Evolutionary conservation across 1,140 invertebrate species (phyloP), one percentile per base, ranked within the genome.

Genomic region (Oedothorax gibbosus): DNA sequence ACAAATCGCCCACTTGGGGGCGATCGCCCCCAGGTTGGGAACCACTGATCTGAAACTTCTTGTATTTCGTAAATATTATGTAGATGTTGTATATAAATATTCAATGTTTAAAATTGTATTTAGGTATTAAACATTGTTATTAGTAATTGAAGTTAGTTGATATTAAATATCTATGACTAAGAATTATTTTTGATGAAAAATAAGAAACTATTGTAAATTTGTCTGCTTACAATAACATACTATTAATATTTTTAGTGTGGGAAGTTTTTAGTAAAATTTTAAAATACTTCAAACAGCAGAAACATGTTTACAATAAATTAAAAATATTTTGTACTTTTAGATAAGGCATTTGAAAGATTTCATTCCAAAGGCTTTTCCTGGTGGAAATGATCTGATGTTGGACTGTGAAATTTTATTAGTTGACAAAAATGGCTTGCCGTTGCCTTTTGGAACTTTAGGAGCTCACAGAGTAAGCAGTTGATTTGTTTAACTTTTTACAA

Each of bases 331-430:
- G 7, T 14, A 60, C 57, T 35, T 51, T 73, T 73, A 94, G 93
- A 91, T 94, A 15, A 89, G 90, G 69, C 93, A 95, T 88, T 95
- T 98, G 68, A 95, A 96, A 89, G 94, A 97, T 78, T 96, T 93
- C 88, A 95, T 98, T 88, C 95, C 95, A 0, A 92, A 95, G 91
- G 97, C 97, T 7, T 98, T 98, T 90, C 96, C 96, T 0, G 91
- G 94, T 86, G 96, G 93, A 0, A 93, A 94, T 86, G 95, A 97
- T 90, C 91, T 98, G 84, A 97, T 98, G 87, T 90, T 98, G 15
- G 97, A 98, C 90, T 94, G 95, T 53, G 97, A 98, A 91, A 94
- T 99, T 62, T 91, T 99, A n/a, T 92, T 98, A 90, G 93, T 98
- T 57, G 96, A 98, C 90, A 95, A 93, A 0, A 96, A 94, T 7